Percentiles rank a stretch among this genome's conserved stretches.
Evolutionary conservation across 2,797 vertebrate genomes (phyloP).

Genomic region (Amazona ochrocephala): DNA sequence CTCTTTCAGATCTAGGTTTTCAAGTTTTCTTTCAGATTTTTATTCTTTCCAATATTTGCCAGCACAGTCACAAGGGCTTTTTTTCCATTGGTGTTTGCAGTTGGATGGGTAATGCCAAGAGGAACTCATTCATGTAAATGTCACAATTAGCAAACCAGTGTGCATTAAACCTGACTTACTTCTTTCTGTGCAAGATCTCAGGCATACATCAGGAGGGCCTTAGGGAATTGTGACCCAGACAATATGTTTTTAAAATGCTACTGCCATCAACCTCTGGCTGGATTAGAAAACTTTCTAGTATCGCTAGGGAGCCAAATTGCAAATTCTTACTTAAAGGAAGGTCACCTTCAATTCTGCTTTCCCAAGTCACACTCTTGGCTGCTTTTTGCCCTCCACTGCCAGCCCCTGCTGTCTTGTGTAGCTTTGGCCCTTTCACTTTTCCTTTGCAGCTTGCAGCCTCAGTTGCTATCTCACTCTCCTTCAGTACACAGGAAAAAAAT

Average conservation of each 20-base stretch:
- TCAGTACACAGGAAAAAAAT: neutral
- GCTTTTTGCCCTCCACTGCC: neutral
- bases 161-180: neutral
- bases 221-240: neutral
- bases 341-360: neutral
- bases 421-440: neutral
- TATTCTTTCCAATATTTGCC: neutral
- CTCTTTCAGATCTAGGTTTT: neutral
- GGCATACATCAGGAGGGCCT: neutral
- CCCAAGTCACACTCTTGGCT: neutral
- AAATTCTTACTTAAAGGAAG: neutral
- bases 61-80: fast-evolving
- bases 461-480: neutral
- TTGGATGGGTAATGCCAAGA: neutral
- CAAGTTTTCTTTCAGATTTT: neutral
- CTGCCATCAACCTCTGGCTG: neutral
- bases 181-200: neutral
- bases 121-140: neutral
- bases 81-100: neutral
- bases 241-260: neutral
- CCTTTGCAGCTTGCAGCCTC: neutral
- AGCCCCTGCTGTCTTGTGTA: neutral
- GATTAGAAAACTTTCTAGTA: neutral
- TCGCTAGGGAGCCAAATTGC: neutral
- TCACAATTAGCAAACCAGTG: neutral